These are phyloP conservation scores for Byasa hedistus DNA, from an alignment of 2,888 invertebrate genomes.

Conservation along the genomic window DNA sequence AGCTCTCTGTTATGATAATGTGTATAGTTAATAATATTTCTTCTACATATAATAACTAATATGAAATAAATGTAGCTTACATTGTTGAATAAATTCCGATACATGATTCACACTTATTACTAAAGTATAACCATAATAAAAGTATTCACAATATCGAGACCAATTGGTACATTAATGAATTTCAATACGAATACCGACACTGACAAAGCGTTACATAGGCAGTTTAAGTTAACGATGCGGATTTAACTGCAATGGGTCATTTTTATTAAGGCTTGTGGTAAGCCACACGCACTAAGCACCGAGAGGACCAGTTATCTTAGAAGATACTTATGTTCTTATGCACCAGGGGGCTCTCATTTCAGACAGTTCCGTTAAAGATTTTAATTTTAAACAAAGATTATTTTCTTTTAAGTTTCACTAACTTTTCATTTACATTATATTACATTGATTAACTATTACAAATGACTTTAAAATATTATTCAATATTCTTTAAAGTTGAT, in stretches of 20 bases:
- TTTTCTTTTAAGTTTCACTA: no score
- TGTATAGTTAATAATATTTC: no score
- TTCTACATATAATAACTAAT: no score
- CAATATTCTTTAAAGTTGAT: no score
- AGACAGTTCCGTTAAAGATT: background rate
- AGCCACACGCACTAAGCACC: constrained; percentile 46
- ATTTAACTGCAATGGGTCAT: constrained; percentile 46
- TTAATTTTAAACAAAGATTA: no score
- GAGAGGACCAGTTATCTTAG: constrained; percentile 35
- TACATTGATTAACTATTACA: no score
- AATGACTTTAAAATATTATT: no score
- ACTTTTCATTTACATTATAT: no score
- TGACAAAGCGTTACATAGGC: constrained; percentile 55
- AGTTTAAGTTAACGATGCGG: constrained; percentile 58
- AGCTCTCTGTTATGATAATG: no score
- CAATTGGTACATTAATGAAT: constrained; percentile 36
- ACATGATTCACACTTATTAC: constrained; percentile 1
- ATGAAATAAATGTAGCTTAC: no score
- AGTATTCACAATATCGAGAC: constrained; percentile 29
- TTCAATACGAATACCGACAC: constrained; percentile 47
- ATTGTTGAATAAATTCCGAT: background rate
- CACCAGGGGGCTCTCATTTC: constrained; percentile 1
- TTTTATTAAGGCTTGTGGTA: constrained; percentile 70
- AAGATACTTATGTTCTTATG: constrained; percentile 18
- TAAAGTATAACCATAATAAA: constrained; percentile 7